These are phyloP conservation scores for Choristoneura fumiferana DNA, from an alignment of 1,140 invertebrate species.

Conservation along the genomic window DNA sequence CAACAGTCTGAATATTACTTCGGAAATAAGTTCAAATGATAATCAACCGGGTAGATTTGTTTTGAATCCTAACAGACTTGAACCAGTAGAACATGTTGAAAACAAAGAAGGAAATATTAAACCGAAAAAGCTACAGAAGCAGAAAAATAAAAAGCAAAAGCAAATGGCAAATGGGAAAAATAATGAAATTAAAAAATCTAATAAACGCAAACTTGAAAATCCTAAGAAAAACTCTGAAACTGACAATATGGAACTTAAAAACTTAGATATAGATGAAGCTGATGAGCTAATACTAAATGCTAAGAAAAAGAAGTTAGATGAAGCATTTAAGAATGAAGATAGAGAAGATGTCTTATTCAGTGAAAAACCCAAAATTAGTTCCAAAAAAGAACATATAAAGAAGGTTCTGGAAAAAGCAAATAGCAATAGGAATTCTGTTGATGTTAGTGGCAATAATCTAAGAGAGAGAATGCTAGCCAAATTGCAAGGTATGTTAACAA, in stretches of 20 bases:
- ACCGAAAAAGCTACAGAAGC: neutral
- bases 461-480: constrained; percentile 68
- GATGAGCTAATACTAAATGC: constrained; percentile 53
- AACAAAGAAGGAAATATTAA: neutral
- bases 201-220: constrained; percentile 21
- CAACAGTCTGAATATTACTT: neutral
- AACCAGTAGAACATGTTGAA: neutral
- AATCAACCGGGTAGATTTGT: neutral
- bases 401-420: constrained; percentile 32
- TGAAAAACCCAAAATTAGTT: constrained; percentile 18
- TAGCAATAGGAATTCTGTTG: constrained; percentile 45
- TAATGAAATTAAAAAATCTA: constrained; percentile 4
- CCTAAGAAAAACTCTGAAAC: constrained; percentile 1
- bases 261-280: constrained; percentile 38
- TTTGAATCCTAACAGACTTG: neutral
- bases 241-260: constrained; percentile 18
- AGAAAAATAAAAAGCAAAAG: constrained; percentile 5
- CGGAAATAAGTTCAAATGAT: neutral
- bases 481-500: constrained; percentile 66
- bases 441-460: constrained; percentile 48
- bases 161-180: neutral
- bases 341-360: constrained; percentile 43
- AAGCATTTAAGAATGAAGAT: constrained; percentile 44
- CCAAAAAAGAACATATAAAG: constrained; percentile 43
- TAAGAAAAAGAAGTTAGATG: constrained; percentile 50